Conservation (phyloP, 2,888 invertebrate genomes). For the Stenotaenia linearis region DNA sequence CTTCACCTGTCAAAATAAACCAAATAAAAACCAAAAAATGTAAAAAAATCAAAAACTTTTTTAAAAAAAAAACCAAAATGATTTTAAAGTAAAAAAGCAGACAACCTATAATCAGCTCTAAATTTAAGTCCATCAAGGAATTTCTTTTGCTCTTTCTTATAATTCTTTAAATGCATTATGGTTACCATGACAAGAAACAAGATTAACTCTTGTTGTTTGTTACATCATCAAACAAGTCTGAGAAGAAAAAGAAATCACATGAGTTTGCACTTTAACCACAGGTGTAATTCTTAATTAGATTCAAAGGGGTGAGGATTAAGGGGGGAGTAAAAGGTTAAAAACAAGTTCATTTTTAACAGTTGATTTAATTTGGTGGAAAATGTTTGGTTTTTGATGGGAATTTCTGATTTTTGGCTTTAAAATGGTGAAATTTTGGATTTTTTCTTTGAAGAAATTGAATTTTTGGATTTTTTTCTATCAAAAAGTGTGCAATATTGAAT, state of each 20-base stretch:
- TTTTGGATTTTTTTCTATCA: too few species aligned
- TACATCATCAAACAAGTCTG: background rate
- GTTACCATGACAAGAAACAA: background rate
- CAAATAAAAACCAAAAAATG: too few species aligned
- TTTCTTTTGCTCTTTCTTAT: background rate
- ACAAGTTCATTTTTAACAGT: background rate
- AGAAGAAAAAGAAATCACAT: background rate
- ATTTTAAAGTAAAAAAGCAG: background rate
- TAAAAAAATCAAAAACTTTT: too few species aligned
- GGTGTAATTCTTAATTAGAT: background rate
- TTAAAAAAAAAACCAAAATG: too few species aligned
- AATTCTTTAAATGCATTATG: background rate
- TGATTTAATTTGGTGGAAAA: too few species aligned
- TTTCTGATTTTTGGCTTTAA: too few species aligned
- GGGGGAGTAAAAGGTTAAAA: background rate
- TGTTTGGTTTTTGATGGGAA: too few species aligned
- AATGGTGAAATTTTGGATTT: too few species aligned
- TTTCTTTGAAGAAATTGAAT: too few species aligned
- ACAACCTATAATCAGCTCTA: background rate
- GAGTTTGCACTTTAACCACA: background rate
- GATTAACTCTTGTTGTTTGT: background rate
- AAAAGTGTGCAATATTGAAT: too few species aligned
- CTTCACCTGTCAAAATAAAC: background rate
- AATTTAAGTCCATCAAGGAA: background rate
- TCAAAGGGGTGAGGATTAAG: too few species aligned